These are phyloP conservation scores for Uromys caudimaculatus DNA, from an alignment of 2,797 vertebrate genomes.

Conservation along the genomic window DNA sequence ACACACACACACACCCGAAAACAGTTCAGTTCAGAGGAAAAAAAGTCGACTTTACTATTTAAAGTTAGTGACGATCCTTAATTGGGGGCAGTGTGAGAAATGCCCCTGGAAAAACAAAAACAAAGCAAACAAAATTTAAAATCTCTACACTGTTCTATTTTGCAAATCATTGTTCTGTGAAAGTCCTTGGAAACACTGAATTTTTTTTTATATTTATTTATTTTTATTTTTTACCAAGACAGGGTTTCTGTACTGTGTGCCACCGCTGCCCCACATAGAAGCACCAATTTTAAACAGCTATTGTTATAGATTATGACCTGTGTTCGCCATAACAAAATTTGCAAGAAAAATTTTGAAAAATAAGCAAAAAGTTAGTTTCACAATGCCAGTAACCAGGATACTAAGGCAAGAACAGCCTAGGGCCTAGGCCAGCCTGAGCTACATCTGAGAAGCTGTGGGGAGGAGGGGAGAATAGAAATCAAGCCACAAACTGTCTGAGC, in stretches of 20 bases:
- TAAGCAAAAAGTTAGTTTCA: neutral
- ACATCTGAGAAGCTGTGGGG: neutral
- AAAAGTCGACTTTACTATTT: slow-evolving; percentile 22
- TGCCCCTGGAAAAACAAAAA: neutral
- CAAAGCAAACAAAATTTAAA: neutral
- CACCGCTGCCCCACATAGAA: neutral
- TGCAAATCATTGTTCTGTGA: slow-evolving; percentile 34
- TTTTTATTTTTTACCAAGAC: neutral
- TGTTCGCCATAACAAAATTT: neutral
- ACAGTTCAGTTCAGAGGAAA: neutral
- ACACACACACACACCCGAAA: neutral
- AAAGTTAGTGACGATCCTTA: slow-evolving; percentile 35
- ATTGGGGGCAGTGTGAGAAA: neutral
- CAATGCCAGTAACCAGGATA: neutral
- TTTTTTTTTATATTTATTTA: neutral
- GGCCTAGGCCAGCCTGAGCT: neutral
- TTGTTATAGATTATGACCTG: neutral
- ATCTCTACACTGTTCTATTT: neutral
- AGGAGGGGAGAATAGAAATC: neutral
- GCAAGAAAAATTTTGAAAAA: slow-evolving; percentile 40
- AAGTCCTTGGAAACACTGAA: neutral
- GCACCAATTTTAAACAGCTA: slow-evolving; percentile 47
- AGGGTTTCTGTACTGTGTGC: neutral
- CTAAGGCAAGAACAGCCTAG: neutral
- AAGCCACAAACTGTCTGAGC: neutral